These are phyloP conservation scores for Narcine bancroftii DNA, from an alignment of 2,113 vertebrate species.

Conservation along the genomic window DNA sequence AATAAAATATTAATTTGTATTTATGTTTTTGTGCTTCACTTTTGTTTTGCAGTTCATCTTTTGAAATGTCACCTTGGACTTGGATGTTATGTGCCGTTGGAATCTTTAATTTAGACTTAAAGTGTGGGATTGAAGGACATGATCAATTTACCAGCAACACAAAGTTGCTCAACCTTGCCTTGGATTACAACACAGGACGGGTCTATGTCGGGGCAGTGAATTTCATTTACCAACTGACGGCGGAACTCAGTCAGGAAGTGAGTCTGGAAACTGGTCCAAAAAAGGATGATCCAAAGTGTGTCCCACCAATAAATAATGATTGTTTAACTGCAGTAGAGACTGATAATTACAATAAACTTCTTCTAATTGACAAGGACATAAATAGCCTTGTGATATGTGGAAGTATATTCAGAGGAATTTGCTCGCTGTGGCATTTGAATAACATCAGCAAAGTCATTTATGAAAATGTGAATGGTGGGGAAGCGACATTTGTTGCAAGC, in stretches of 20 bases:
- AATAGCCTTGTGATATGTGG: constrained; percentile 76
- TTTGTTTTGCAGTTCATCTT: constrained; percentile 18
- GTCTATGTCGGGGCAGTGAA: constrained; percentile 85
- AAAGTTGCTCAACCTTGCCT: constrained; percentile 75
- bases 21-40: neutral
- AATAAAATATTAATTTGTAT: neutral
- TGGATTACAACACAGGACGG: constrained; percentile 61
- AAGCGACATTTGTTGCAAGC: constrained; percentile 89
- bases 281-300: constrained; percentile 74
- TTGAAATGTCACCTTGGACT: constrained; percentile 12
- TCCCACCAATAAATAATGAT: constrained; percentile 74
- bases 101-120: neutral
- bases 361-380: constrained; percentile 62
- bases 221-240: constrained; percentile 69
- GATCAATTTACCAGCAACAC: constrained; percentile 52
- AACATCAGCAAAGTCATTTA: constrained; percentile 60
- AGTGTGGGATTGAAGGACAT: neutral
- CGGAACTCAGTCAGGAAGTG: constrained; percentile 51
- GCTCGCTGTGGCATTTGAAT: constrained; percentile 70
- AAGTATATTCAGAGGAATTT: constrained; percentile 85
- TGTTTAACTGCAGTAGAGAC: constrained; percentile 65
- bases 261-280: constrained; percentile 59
- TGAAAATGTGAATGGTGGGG: constrained; percentile 77
- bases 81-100: constrained; percentile 12
- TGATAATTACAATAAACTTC: constrained; percentile 80